phyloP scores from a whole-genome alignment of 2,113 vertebrate genomes.

The Mobula birostris region DNA sequence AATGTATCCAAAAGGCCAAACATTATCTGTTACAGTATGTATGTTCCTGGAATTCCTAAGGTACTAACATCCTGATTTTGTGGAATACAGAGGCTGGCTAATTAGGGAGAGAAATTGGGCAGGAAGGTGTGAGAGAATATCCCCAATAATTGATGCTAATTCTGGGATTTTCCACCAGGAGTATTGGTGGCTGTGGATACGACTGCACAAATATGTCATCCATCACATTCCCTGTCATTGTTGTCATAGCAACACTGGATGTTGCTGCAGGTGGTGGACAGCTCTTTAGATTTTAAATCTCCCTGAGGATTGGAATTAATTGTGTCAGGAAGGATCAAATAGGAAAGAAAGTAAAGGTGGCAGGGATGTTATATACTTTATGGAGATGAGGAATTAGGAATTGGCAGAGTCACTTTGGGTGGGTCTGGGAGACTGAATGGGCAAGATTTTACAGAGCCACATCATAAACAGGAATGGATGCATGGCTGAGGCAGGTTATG shows the following conservation, averaged over 20 bases:
- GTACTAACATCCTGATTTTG: not conserved
- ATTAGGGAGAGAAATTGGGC: not conserved
- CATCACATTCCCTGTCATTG: not conserved
- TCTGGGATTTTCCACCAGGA: not conserved
- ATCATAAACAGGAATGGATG: not conserved
- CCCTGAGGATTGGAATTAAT: conserved; percentile 8
- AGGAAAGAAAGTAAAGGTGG: not conserved
- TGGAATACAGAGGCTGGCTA: not conserved
- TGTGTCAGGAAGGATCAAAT: not conserved
- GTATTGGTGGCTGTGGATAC: not conserved
- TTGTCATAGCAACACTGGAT: conserved; percentile 10
- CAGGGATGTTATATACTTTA: not conserved
- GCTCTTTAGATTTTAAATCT: not conserved
- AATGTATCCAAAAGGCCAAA: not conserved
- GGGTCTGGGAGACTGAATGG: not conserved
- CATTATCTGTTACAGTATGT: not conserved
- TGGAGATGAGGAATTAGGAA: not conserved
- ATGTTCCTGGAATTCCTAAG: not conserved
- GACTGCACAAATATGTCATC: not conserved
- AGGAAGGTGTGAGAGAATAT: not conserved
- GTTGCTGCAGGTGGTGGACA: not conserved
- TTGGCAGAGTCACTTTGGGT: not conserved
- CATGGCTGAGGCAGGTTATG: not conserved
- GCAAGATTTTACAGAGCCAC: not conserved
- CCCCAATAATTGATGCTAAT: conserved; percentile 14